Base-by-base conservation (phyloP, 1,140 invertebrate genomes). In the Rhopalosiphum padi region DNA sequence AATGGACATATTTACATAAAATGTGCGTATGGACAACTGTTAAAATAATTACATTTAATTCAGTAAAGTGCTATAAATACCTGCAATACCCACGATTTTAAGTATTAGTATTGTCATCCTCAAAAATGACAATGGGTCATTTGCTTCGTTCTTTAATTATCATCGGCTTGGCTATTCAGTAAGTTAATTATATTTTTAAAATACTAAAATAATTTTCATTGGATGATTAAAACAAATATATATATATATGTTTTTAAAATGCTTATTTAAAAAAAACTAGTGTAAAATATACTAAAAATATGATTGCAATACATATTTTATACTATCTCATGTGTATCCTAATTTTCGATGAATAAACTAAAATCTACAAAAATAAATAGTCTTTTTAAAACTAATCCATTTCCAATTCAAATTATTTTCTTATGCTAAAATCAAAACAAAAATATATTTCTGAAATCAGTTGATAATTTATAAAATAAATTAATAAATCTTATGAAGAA, bases 61-160 rank as follows among this genome's bases (percentile, higher is more conserved):
- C n/a, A 35, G 22, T 30, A 55, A 21, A 53, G 48, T 37, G 43
- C 83, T 92, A 92, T 92, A 92, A 92, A 92, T 92, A 85, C 41
- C 1, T 18, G 77, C 9, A 35, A 2, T 51, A 21, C 46, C 23
- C 21, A 15, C 41, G 15, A 1, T 85, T 51, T 21, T 35, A 37
- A 51, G 41, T 51, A 92, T 92, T 92, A 77, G 91, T 92, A 22
- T 82, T 83, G 46, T 85, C 91, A 92, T 92, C n/a, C n/a, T 92
- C 48, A 92, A 92, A 92, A 68, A 77, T 83, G 91, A 83, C 91
- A 41, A 92, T 92, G 68, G 30, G 18, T 23, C 41, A 92, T 48
- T 92, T 92, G 46, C 43, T 92, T 51, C 68, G 91, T 83, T 92
- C 68, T 82, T 83, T 92, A 9, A 37, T 92, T n/a, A 37, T 92